These are phyloP conservation scores for Chrysolina haemoptera DNA, from an alignment of 2,888 invertebrate species.

Conservation along the genomic window DNA sequence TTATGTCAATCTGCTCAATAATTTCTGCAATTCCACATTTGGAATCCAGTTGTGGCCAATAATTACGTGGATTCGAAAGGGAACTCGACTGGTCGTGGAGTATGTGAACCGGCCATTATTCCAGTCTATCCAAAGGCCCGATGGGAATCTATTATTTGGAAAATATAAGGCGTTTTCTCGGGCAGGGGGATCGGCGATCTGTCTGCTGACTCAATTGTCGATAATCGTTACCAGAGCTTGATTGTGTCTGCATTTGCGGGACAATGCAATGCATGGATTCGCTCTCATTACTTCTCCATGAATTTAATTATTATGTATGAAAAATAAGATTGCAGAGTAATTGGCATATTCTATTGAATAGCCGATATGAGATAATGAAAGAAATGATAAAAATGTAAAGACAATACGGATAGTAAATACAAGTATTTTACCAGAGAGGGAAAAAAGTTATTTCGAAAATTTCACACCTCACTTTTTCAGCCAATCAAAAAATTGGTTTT, in stretches of 20 bases:
- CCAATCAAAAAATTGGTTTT: too few species aligned
- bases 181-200: not conserved
- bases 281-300: not conserved
- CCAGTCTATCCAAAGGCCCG: constrained; percentile 32
- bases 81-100: constrained; percentile 22
- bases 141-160: constrained; percentile 39
- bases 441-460: too few species aligned
- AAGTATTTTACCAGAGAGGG: too few species aligned
- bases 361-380: too few species aligned
- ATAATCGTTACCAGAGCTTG: not conserved
- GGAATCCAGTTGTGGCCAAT: constrained; percentile 42
- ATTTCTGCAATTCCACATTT: constrained; percentile 49
- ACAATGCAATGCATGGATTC: not conserved
- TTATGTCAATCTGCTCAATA: constrained; percentile 47
- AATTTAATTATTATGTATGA: too few species aligned
- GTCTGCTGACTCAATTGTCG: constrained; percentile 9
- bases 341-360: too few species aligned
- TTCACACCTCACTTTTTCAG: too few species aligned
- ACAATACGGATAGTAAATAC: too few species aligned
- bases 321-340: too few species aligned
- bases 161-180: constrained; percentile 7
- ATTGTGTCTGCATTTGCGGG: too few species aligned
- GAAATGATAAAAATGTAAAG: too few species aligned
- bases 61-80: constrained; percentile 38
- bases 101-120: constrained; percentile 43